Conservation (phyloP, 2,888 invertebrate species). For the Synanthedon andrenaeformis region DNA sequence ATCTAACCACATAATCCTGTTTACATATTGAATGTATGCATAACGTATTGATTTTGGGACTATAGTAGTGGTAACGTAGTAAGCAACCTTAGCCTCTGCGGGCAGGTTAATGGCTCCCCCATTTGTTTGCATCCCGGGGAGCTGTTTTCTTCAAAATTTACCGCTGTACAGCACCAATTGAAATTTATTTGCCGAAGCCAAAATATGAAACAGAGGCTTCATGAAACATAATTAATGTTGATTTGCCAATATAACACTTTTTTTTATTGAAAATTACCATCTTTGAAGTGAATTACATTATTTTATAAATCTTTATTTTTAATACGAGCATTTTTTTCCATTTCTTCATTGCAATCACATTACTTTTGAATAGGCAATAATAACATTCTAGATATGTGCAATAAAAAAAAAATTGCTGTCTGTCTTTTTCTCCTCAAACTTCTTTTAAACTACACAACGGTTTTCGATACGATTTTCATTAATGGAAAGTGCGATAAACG, state of each 20-base stretch:
- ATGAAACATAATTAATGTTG: constrained; percentile 11
- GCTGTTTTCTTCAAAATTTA: constrained; percentile 17
- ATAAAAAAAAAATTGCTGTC: too few relatives aligned
- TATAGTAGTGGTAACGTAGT: constrained; percentile 4
- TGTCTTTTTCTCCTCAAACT: too few relatives aligned
- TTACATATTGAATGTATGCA: not conserved
- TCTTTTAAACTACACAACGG: too few relatives aligned
- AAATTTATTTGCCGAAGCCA: constrained; percentile 15
- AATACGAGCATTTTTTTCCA: too few relatives aligned
- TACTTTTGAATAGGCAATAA: too few relatives aligned
- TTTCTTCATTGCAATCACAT: too few relatives aligned
- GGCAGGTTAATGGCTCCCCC: constrained; percentile 15
- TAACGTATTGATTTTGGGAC: constrained; percentile 11
- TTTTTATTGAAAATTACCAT: too few relatives aligned
- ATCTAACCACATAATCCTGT: not conserved
- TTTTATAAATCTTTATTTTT: too few relatives aligned
- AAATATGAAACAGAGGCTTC: constrained; percentile 4
- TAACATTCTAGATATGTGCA: too few relatives aligned
- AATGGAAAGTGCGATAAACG: too few relatives aligned
- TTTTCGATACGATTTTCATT: too few relatives aligned
- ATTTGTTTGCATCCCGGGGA: constrained; percentile 20
- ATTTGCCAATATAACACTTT: not conserved
- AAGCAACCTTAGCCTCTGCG: constrained; percentile 12
- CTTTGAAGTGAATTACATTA: not conserved
- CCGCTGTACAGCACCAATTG: constrained; percentile 9